Evolutionary conservation across 1,140 invertebrate species (phyloP), one percentile per base, ranked within the genome.

Genomic region (Drosophila pruinosa): DNA sequence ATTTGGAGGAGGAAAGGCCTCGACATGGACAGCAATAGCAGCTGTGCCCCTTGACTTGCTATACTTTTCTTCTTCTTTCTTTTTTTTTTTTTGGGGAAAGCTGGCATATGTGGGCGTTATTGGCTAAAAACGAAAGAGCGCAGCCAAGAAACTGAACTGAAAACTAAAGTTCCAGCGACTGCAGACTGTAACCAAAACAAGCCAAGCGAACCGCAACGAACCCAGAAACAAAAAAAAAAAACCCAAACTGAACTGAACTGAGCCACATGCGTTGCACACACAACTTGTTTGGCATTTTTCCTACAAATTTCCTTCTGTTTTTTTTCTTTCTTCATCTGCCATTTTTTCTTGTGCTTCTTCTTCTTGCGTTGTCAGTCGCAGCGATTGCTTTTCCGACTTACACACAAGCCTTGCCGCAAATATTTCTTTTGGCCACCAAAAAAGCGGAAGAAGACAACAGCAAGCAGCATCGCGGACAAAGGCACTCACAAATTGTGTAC

Each of bases 341-440:
- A 10, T 31, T 36, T 19, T 53, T 52, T 12, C 17, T 41, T 34
- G 3, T 54, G 1, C 17, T 26, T 19, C 14, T 14, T 10, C 3
- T 39, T 39, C 1, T 58, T 2, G 4, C 10, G 39, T 6, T 53
- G 50, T 34, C 50, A 53, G 50, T 34, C n/a, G 26, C 26, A 34
- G 28, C 26, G n/a, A 6, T 12, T 28, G 22, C 53, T 48, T 14
- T 34, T 45, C 14, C 41, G 57, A 38, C 57, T 70, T 70, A 56
- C 67, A 64, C 54, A 41, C 50, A 54, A 62, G 57, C 48, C 52
- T 28, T 36, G 31, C 59, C 59, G 67, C 67, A 64, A 70, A 56
- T 64, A 70, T 56, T 64, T 70, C 50, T 56, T 64, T 64, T 70
- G 59, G 56, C 24, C 19, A 48, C 22, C 12, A 22, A 21, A 26